phyloP scores from a whole-genome alignment of 2,113 vertebrate genomes.

The Pollachius pollachius region DNA sequence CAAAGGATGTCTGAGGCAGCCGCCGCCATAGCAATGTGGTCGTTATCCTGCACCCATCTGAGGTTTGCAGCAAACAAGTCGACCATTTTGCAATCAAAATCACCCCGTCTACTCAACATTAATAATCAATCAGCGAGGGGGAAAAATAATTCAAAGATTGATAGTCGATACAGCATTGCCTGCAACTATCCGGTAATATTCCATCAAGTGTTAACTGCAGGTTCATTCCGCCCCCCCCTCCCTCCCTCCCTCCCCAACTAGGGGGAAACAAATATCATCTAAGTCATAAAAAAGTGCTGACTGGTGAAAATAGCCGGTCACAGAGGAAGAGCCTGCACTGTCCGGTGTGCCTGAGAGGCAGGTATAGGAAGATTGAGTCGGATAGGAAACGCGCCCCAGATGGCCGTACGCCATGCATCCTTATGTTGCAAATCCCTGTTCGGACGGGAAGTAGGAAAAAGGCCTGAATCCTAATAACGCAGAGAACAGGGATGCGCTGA shows the following conservation, averaged over 20 bases:
- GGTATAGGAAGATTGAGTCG: slow-evolving; percentile 74
- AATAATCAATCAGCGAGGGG: no score
- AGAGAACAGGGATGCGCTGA: slow-evolving; percentile 53
- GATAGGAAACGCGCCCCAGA: slow-evolving; percentile 74
- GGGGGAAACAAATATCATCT: slow-evolving; percentile 27
- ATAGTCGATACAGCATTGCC: no score
- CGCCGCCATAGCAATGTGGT: no score
- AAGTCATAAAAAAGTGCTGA: slow-evolving; percentile 55
- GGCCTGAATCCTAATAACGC: slow-evolving; percentile 43
- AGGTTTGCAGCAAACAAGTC: no score
- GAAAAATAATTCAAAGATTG: no score
- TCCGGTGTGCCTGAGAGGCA: slow-evolving; percentile 66
- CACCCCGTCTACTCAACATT: no score
- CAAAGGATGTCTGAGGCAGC: no score
- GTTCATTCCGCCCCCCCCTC: neutral
- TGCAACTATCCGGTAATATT: no score
- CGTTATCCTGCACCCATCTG: no score
- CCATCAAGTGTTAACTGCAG: slow-evolving; percentile 17
- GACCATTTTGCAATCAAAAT: no score
- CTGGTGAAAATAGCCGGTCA: slow-evolving; percentile 31
- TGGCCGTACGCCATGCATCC: slow-evolving; percentile 63
- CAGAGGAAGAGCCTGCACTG: slow-evolving; percentile 61
- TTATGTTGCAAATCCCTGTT: slow-evolving; percentile 54
- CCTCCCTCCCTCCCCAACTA: neutral
- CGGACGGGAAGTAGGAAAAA: slow-evolving; percentile 75